Evolutionary conservation across 2,888 invertebrate genomes (phyloP).

Genomic region (Cantharis nigra): DNA sequence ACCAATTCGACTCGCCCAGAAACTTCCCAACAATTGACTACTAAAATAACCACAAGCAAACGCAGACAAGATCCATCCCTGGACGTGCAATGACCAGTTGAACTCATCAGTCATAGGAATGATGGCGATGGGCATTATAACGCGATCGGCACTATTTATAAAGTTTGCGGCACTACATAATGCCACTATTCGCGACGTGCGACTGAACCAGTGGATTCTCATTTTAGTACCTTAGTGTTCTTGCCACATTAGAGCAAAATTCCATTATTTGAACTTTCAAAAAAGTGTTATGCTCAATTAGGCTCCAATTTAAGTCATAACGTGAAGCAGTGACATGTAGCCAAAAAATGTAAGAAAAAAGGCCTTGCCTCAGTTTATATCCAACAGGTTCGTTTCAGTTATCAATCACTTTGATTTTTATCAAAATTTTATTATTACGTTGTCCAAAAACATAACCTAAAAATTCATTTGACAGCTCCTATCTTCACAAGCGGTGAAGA

Average conservation of each 20-base stretch:
- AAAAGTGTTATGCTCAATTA: background rate
- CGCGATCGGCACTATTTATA: conserved; percentile 76
- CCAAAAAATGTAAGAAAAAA: background rate
- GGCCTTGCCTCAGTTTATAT: background rate
- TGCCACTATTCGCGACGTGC: conserved; percentile 65
- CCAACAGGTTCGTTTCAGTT: background rate
- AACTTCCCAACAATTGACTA: conserved; percentile 72
- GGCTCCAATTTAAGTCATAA: background rate
- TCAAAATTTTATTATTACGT: background rate
- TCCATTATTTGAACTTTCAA: background rate
- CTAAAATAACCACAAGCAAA: conserved; percentile 78
- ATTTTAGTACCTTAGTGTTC: conserved; percentile 40
- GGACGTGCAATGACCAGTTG: conserved; percentile 71
- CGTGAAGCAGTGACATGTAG: background rate
- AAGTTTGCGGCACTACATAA: conserved; percentile 76
- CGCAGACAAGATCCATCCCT: conserved; percentile 76
- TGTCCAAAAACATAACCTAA: background rate
- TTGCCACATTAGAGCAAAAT: background rate
- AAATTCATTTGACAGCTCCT: background rate
- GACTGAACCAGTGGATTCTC: conserved; percentile 59
- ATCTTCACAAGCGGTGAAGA: background rate
- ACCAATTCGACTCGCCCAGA: conserved; percentile 69
- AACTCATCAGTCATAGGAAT: conserved; percentile 74
- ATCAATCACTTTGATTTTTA: background rate
- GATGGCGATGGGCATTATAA: conserved; percentile 79